phyloP scores from a whole-genome alignment of 2,797 vertebrate genomes.

The Alcedo atthis region DNA sequence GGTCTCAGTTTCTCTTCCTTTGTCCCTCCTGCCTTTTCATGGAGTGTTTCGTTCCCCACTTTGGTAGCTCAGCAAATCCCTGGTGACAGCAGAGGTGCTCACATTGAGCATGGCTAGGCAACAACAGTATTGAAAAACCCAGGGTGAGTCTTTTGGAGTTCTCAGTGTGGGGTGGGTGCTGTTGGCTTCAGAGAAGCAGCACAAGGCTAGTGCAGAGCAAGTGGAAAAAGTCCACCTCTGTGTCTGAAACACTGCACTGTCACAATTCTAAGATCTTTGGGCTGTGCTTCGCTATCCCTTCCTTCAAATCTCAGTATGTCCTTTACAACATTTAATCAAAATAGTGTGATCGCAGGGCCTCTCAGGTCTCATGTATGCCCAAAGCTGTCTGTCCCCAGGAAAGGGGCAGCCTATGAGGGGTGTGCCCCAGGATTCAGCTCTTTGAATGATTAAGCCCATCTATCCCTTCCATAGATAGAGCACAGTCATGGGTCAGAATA shows the following conservation, averaged over 20 bases:
- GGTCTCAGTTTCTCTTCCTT: neutral
- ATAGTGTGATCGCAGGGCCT: neutral
- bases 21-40: neutral
- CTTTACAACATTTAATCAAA: neutral
- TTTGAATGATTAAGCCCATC: neutral
- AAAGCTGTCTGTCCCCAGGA: neutral
- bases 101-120: neutral
- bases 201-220: neutral
- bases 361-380: rapidly evolving
- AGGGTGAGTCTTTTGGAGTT: neutral
- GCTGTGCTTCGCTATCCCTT: neutral
- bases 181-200: neutral
- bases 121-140: neutral
- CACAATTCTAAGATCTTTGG: neutral
- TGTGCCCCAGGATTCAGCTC: neutral
- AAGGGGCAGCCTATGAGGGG: neutral
- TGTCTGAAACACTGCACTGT: neutral
- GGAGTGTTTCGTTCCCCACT: rapidly evolving
- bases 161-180: neutral
- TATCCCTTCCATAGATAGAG: neutral
- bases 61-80: neutral
- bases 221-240: neutral
- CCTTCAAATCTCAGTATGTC: neutral
- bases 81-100: neutral
- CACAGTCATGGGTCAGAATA: neutral